These are phyloP conservation scores for Colostygia pectinataria DNA, from an alignment of 2,888 invertebrate species.

Conservation along the genomic window DNA sequence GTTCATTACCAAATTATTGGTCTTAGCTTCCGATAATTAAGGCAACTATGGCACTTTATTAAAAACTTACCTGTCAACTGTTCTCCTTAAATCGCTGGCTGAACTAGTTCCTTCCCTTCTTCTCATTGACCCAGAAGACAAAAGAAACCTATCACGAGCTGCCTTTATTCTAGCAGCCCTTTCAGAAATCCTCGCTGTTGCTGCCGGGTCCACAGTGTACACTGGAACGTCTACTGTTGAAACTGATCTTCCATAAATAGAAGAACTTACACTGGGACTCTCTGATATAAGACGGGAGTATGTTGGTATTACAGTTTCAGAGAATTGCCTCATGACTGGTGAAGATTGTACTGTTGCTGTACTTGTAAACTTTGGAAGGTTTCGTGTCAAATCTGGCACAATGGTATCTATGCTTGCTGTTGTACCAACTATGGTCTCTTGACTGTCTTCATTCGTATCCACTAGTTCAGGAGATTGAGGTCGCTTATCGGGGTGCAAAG, in stretches of 20 bases:
- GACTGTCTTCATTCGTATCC: slow-evolving; percentile 55
- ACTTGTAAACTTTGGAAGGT: slow-evolving; percentile 42
- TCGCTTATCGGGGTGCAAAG: slow-evolving; percentile 61
- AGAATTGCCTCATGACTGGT: slow-evolving; percentile 59
- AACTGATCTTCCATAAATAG: slow-evolving; percentile 58
- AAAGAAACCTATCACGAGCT: slow-evolving; percentile 89
- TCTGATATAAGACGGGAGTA: slow-evolving; percentile 58
- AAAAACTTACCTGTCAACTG: slow-evolving; percentile 65
- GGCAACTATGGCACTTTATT: too few relatives aligned
- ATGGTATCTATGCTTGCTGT: slow-evolving; percentile 67
- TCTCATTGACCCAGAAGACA: slow-evolving; percentile 71
- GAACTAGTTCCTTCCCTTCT: slow-evolving; percentile 73
- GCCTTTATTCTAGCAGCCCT: slow-evolving; percentile 84
- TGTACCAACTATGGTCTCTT: slow-evolving; percentile 58
- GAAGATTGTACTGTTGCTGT: slow-evolving; percentile 38
- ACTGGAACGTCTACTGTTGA: slow-evolving; percentile 55
- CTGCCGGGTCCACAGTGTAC: slow-evolving; percentile 45
- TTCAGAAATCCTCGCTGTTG: slow-evolving; percentile 64
- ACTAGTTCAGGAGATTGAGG: slow-evolving; percentile 31
- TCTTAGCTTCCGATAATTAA: too few relatives aligned
- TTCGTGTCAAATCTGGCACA: slow-evolving; percentile 53
- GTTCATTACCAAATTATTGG: too few relatives aligned
- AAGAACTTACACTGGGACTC: slow-evolving; percentile 52
- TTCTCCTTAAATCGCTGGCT: slow-evolving; percentile 69
- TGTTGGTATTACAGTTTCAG: slow-evolving; percentile 60